These are phyloP conservation scores for Chrysotoxum bicinctum DNA, from an alignment of 2,888 invertebrate genomes.

Conservation along the genomic window DNA sequence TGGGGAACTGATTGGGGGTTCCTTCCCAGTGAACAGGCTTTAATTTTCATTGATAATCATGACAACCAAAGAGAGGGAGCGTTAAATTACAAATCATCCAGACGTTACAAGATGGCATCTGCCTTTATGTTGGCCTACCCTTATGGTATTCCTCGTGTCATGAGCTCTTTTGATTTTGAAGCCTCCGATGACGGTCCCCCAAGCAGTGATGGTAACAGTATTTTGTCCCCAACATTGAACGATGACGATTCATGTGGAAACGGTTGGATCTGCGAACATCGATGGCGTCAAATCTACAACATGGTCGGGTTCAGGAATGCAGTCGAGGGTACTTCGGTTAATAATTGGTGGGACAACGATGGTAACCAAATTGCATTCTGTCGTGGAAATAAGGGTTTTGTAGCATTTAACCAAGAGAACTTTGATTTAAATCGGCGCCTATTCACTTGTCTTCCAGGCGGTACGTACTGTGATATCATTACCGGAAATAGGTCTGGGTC, in stretches of 20 bases:
- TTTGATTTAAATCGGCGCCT: conserved; percentile 83
- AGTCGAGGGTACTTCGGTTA: conserved; percentile 83
- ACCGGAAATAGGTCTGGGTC: conserved; percentile 84
- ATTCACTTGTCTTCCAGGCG: conserved; percentile 88
- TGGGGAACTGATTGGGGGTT: conserved; percentile 87
- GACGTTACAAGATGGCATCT: conserved; percentile 87
- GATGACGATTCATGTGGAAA: conserved; percentile 85
- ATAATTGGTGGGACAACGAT: conserved; percentile 91
- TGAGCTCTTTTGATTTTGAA: conserved; percentile 90
- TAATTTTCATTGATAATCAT: conserved; percentile 93
- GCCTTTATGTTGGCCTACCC: conserved; percentile 94
- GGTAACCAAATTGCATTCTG: conserved; percentile 93
- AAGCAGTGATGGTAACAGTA: conserved; percentile 83
- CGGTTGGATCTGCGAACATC: conserved; percentile 91
- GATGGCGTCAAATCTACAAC: conserved; percentile 89
- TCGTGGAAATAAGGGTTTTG: conserved; percentile 88
- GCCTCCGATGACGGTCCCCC: conserved; percentile 86
- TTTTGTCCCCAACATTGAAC: conserved; percentile 84
- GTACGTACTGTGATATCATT: conserved; percentile 93
- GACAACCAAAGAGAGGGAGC: conserved; percentile 91
- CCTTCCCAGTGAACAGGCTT: conserved; percentile 83
- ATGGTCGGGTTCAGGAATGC: conserved; percentile 90
- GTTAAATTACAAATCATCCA: conserved; percentile 83
- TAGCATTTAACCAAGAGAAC: conserved; percentile 89
- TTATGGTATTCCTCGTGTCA: conserved; percentile 89